phyloP scores from a whole-genome alignment of 2,888 invertebrate genomes.

The Anorthoa munda region DNA sequence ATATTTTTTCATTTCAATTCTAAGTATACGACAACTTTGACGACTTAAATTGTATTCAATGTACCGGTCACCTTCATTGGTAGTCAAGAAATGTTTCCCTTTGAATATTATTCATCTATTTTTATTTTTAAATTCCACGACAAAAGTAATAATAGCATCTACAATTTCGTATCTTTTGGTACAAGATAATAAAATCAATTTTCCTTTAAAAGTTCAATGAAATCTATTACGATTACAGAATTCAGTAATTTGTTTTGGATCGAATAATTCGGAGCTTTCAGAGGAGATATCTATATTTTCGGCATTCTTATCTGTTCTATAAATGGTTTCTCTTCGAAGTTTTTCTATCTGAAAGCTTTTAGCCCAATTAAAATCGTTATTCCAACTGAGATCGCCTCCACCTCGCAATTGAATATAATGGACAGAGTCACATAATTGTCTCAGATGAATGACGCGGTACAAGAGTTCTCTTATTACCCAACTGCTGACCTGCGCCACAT shows the following conservation, averaged over 20 bases:
- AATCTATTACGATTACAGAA: constrained; percentile 47
- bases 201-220: constrained; percentile 36
- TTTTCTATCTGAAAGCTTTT: constrained; percentile 55
- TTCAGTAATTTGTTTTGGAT: constrained; percentile 40
- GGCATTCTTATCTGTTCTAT: constrained; percentile 38
- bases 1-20: constrained; percentile 38
- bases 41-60: constrained; percentile 43
- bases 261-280: constrained; percentile 46
- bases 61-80: constrained; percentile 47
- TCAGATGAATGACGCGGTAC: constrained; percentile 2
- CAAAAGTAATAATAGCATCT: constrained; percentile 42
- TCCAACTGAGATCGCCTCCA: background rate
- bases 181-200: constrained; percentile 51
- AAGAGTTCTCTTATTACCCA: too few relatives aligned
- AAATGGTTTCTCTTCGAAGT: constrained; percentile 39
- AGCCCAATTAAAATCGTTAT: constrained; percentile 57
- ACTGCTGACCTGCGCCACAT: too few relatives aligned
- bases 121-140: constrained; percentile 24
- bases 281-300: constrained; percentile 35
- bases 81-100: constrained; percentile 24
- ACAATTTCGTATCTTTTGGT: constrained; percentile 28
- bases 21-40: constrained; percentile 21
- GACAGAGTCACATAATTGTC: constrained; percentile 19
- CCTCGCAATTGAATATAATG: constrained; percentile 16
- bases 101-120: constrained; percentile 17